Percentiles rank a stretch among this genome's conserved stretches.
phyloP scores from a whole-genome alignment of 1,140 invertebrate species.

The Leptinotarsa undecemlineata region DNA sequence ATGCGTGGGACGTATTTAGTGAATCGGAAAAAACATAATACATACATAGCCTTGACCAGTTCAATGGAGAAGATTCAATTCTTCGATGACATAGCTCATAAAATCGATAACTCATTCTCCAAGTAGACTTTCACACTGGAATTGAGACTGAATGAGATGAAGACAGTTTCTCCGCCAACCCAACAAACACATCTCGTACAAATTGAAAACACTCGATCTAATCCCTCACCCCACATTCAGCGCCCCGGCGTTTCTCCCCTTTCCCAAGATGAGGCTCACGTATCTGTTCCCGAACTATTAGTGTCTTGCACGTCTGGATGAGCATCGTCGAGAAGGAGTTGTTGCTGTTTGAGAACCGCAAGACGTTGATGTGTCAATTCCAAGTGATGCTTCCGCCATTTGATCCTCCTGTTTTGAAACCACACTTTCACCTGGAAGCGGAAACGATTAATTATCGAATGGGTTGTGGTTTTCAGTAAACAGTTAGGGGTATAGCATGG shows the following conservation, averaged over 20 bases:
- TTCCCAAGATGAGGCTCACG: slow-evolving; percentile 40
- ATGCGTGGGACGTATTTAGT: no score
- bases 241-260: neutral
- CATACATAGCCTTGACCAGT: no score
- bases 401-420: slow-evolving; percentile 96
- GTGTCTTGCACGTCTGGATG: slow-evolving; percentile 50
- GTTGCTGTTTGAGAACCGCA: slow-evolving; percentile 72
- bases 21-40: no score
- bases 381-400: slow-evolving; percentile 92
- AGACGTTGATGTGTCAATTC: slow-evolving; percentile 88
- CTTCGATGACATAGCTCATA: no score
- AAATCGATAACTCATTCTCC: no score
- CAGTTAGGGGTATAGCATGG: no score
- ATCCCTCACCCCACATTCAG: neutral
- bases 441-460: slow-evolving; percentile 16
- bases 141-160: no score
- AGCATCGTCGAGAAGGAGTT: slow-evolving; percentile 49
- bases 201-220: neutral
- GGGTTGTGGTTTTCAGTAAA: neutral
- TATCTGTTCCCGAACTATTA: slow-evolving; percentile 52
- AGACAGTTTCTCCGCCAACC: no score
- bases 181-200: neutral
- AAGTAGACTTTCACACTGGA: no score
- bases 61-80: no score
- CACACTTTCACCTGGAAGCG: slow-evolving; percentile 88